Conservation (phyloP, 2,113 vertebrate genomes). For the Donacobius atricapilla region DNA sequence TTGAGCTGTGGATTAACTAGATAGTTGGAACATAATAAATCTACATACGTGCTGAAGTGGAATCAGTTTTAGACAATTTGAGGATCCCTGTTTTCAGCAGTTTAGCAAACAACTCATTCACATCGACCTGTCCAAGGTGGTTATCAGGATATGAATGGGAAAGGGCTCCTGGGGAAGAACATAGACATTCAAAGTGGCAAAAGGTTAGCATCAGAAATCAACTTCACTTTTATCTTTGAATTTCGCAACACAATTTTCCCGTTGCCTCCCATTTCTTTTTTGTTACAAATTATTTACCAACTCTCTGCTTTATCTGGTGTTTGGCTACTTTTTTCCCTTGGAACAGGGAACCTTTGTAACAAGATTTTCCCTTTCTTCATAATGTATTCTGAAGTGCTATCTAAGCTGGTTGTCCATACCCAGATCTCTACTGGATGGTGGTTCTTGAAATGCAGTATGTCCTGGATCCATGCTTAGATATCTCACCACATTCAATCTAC, state of each 20-base stretch:
- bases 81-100: constrained; percentile 92
- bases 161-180: constrained; percentile 49
- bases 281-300: neutral
- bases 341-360: neutral
- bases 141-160: constrained; percentile 85
- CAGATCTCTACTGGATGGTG: neutral
- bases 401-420: neutral
- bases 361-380: neutral
- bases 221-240: neutral
- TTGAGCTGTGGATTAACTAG: neutral
- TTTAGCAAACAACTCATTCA: constrained; percentile 92
- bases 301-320: neutral
- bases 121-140: constrained; percentile 94
- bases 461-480: neutral
- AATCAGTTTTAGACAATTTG: constrained; percentile 79
- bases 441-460: neutral
- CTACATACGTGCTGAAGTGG: constrained; percentile 68
- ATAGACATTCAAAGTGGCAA: neutral
- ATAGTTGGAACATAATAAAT: neutral
- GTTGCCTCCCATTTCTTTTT: neutral
- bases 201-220: neutral
- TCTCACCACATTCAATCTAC: neutral
- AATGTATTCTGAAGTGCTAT: neutral
- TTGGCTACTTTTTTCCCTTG: neutral
- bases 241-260: neutral